Evolutionary conservation across 1,140 invertebrate genomes (phyloP).

Genomic region (Diabrotica undecimpunctata): DNA sequence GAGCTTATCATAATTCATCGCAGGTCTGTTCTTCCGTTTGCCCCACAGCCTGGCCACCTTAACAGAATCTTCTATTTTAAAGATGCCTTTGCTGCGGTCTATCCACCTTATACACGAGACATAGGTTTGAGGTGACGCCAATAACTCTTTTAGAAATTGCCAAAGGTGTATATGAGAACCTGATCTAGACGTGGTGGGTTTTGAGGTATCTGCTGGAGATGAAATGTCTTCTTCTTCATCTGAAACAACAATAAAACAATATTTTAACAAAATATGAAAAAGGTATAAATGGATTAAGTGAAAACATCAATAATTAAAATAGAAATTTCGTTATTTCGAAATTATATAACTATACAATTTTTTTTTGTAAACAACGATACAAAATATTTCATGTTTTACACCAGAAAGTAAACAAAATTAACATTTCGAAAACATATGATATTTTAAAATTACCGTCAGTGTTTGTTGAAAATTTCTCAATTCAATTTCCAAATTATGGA

Average conservation of each 20-base stretch:
- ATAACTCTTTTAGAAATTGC: slow-evolving; percentile 97
- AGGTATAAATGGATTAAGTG: no score
- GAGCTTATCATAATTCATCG: slow-evolving; percentile 99
- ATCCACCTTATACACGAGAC: slow-evolving; percentile 95
- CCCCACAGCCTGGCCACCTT: slow-evolving; percentile 95
- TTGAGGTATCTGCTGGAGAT: slow-evolving; percentile 28
- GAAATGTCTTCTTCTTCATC: slow-evolving; percentile 55
- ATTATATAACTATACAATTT: no score
- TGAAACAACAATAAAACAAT: slow-evolving; percentile 37
- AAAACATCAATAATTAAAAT: not conserved
- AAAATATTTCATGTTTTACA: no score
- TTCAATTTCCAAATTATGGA: no score
- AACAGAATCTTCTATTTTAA: slow-evolving; percentile 99
- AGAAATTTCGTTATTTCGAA: no score
- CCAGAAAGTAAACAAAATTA: no score
- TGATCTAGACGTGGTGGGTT: slow-evolving; percentile 38
- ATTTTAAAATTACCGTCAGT: no score
- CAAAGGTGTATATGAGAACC: slow-evolving; percentile 92
- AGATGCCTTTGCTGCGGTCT: slow-evolving; percentile 89
- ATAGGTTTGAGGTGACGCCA: slow-evolving; percentile 80
- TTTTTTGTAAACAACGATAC: no score
- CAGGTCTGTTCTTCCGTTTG: slow-evolving; percentile 92
- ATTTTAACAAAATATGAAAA: slow-evolving; percentile 1
- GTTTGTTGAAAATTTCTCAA: no score
- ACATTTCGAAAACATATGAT: no score